These are phyloP conservation scores for Adineta ricciae DNA, from an alignment of 2,888 invertebrate species.

Conservation along the genomic window DNA sequence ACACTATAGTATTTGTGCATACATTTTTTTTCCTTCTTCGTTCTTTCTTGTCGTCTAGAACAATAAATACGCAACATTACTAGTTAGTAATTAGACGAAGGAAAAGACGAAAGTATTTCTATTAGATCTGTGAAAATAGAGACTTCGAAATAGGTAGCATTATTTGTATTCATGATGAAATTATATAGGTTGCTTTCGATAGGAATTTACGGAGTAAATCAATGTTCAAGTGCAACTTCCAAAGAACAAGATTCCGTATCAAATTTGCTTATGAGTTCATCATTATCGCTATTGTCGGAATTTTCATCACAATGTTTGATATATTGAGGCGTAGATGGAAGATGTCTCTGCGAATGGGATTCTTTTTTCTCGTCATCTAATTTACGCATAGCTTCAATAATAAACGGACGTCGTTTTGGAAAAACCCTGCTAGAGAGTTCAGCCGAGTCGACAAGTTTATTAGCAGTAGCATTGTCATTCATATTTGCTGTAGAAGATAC, in stretches of 20 bases:
- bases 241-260: background rate
- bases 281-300: background rate
- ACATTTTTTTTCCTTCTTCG: background rate
- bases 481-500: background rate
- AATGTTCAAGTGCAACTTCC: background rate
- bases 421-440: too few species aligned
- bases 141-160: too few species aligned
- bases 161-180: too few species aligned
- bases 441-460: too few species aligned
- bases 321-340: too few species aligned
- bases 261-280: background rate
- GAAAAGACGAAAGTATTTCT: background rate
- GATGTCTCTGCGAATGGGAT: background rate
- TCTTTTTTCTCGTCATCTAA: background rate
- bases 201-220: background rate
- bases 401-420: background rate
- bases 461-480: background rate
- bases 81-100: background rate
- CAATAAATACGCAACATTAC: background rate
- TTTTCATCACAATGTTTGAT: background rate
- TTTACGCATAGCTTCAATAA: background rate
- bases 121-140: background rate
- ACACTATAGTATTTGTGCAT: background rate
- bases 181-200: background rate
- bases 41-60: background rate